Percentiles rank a stretch among this genome's conserved stretches.
phyloP scores from a whole-genome alignment of 2,797 vertebrate species.

The Gymnodraco acuticeps region DNA sequence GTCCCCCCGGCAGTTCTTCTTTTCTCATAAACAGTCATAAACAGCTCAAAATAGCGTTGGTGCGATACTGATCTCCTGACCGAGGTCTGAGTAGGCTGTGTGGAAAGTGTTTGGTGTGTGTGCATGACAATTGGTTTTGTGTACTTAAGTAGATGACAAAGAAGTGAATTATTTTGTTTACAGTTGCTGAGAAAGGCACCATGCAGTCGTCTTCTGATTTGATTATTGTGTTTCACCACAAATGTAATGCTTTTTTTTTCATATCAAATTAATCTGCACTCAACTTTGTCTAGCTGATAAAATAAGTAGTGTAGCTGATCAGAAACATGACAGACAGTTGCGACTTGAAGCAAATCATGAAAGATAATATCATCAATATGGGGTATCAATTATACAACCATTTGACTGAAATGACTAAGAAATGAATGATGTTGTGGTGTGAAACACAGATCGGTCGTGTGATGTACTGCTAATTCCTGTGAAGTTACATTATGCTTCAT shows the following conservation, averaged over 20 bases:
- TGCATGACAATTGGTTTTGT: neutral
- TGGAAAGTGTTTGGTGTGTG: conserved; percentile 1
- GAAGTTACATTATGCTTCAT: neutral
- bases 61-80: conserved; percentile 55
- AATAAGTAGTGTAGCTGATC: neutral
- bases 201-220: conserved; percentile 3
- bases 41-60: conserved; percentile 59
- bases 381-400: no score
- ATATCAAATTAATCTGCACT: conserved; percentile 1
- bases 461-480: neutral
- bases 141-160: neutral
- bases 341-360: neutral
- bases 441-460: conserved; percentile 24
- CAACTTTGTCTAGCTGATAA: neutral
- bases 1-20: conserved; percentile 74
- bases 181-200: neutral
- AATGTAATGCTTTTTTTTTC: neutral
- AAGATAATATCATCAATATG: neutral
- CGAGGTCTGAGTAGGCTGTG: neutral
- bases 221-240: conserved; percentile 30
- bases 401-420: no score
- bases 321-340: neutral
- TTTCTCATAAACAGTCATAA: conserved; percentile 64
- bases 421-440: conserved; percentile 3
- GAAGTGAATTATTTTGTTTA: conserved; percentile 7